A percentile compares a stretch with the other conserved stretches of the same genome.
phyloP scores from a whole-genome alignment of 2,113 vertebrate genomes.

The Eira barbara region DNA sequence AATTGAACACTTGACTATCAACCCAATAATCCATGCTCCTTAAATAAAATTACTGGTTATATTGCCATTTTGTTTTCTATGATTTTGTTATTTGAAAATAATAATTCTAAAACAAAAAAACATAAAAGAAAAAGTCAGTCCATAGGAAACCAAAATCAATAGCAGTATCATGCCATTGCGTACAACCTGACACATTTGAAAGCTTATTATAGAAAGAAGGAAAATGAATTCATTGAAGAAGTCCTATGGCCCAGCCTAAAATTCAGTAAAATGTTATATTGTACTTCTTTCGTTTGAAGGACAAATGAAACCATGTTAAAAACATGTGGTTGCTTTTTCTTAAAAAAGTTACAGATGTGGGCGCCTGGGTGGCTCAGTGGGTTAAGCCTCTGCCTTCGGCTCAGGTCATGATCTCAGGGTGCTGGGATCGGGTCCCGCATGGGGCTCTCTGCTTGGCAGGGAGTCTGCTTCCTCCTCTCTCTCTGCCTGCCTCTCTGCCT shows the following conservation, averaged over 20 bases:
- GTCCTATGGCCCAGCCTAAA: neutral
- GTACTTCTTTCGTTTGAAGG: neutral
- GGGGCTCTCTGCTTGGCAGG: too few relatives aligned
- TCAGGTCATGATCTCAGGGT: too few relatives aligned
- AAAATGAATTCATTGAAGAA: neutral
- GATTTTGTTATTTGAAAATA: neutral
- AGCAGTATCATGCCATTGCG: neutral
- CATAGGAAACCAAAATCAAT: neutral
- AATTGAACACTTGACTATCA: neutral
- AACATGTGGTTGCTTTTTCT: neutral
- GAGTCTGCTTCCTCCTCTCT: too few relatives aligned
- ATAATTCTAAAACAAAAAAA: neutral
- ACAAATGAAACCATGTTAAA: neutral
- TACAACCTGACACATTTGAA: neutral
- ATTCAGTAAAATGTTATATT: neutral
- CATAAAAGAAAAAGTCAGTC: neutral
- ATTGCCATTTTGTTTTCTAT: neutral
- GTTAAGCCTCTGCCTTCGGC: too few relatives aligned
- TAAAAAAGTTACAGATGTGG: too few relatives aligned
- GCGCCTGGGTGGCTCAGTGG: too few relatives aligned
- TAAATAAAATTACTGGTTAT: neutral
- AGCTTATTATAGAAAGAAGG: neutral
- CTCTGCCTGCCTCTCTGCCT: too few relatives aligned
- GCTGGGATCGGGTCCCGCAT: too few relatives aligned
- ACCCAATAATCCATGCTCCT: neutral